Percentiles rank a stretch among this genome's conserved stretches.
These are phyloP conservation scores for Sylvia borin DNA, from an alignment of 2,797 vertebrate genomes.

Conservation along the genomic window DNA sequence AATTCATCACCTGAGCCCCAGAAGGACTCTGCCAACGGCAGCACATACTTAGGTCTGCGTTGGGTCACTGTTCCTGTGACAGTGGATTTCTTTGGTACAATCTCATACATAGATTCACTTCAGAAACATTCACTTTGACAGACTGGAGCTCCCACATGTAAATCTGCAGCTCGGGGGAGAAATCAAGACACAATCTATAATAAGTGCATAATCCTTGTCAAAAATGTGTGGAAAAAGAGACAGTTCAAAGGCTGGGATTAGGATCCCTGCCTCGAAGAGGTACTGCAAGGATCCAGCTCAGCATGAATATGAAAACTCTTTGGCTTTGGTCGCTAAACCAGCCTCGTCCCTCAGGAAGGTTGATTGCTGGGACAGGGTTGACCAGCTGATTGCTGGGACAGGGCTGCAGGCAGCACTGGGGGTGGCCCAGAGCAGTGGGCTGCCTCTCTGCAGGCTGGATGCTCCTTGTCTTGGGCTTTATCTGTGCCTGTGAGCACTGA, in stretches of 20 bases:
- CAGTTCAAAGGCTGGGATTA: background rate
- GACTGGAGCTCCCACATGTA: background rate
- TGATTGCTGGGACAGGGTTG: rapidly evolving
- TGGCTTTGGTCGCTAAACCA: background rate
- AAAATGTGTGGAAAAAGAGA: background rate
- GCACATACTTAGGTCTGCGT: background rate
- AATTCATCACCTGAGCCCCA: rapidly evolving
- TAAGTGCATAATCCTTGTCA: background rate
- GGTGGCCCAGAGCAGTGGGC: background rate
- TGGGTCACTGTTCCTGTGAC: background rate
- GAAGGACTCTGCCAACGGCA: background rate
- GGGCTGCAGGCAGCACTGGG: background rate
- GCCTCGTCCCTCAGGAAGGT: background rate
- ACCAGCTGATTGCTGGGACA: background rate
- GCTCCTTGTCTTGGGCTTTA: background rate
- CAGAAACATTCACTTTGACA: background rate
- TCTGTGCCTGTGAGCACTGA: background rate
- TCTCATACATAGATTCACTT: background rate
- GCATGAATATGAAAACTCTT: background rate
- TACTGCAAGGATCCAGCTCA: background rate
- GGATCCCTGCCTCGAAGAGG: background rate
- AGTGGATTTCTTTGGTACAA: background rate
- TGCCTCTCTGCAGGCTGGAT: background rate
- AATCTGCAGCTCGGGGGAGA: background rate
- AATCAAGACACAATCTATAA: background rate